phyloP scores from a whole-genome alignment of 2,797 vertebrate species.

The Yasuhikotakia modesta region DNA sequence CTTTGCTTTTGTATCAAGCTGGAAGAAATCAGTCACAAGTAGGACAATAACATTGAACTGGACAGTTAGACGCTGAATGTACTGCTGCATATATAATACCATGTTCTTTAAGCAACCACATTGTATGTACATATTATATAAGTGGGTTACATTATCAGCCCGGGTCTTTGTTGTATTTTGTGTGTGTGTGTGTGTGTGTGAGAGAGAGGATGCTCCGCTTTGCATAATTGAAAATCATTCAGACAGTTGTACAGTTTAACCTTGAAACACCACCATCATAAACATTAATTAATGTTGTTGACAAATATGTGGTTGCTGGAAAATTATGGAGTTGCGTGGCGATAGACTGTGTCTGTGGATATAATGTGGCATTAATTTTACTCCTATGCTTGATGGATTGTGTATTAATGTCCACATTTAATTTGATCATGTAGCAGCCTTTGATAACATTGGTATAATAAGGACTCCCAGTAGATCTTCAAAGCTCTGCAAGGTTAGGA shows the following conservation, averaged over 20 bases:
- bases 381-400: background rate
- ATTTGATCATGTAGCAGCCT: conserved; percentile 8
- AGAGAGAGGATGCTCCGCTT: conserved; percentile 61
- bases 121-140: background rate
- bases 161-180: background rate
- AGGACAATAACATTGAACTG: background rate
- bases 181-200: conserved; percentile 51
- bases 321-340: conserved; percentile 13
- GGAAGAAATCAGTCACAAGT: conserved; percentile 4
- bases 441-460: background rate
- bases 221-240: conserved; percentile 80
- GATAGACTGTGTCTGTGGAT: conserved; percentile 17
- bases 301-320: conserved; percentile 56
- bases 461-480: background rate
- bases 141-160: background rate
- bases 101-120: background rate
- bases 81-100: too few species aligned
- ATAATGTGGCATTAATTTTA: conserved; percentile 14
- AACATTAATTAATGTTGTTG: conserved; percentile 72
- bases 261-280: conserved; percentile 72
- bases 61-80: too few species aligned
- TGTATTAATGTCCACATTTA: background rate
- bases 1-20: conserved; percentile 45
- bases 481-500: background rate
- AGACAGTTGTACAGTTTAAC: conserved; percentile 80